Evolutionary conservation across 1,140 invertebrate species (phyloP).

Genomic region (Neotoxoptera formosana): DNA sequence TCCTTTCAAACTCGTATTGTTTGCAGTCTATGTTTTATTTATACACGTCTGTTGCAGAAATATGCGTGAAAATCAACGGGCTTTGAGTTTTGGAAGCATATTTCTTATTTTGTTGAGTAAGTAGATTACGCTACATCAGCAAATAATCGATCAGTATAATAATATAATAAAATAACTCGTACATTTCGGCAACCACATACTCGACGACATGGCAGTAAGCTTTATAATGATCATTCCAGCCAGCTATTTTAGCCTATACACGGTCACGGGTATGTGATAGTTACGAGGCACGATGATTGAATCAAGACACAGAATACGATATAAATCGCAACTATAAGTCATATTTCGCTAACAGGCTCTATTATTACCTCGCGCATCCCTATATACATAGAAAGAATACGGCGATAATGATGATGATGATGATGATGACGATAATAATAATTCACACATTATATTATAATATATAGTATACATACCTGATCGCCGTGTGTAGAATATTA

Average conservation of each 20-base stretch:
- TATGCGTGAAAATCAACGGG: not conserved
- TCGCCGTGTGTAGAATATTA: not conserved
- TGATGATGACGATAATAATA: not conserved
- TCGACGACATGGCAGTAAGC: too few species aligned
- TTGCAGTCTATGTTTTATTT: not conserved
- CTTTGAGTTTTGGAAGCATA: not conserved
- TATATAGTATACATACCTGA: not conserved
- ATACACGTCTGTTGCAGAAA: not conserved
- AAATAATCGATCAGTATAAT: not conserved
- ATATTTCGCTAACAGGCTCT: too few species aligned
- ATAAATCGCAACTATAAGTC: too few species aligned
- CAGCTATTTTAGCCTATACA: too few species aligned
- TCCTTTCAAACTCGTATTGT: not conserved
- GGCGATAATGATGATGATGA: not conserved
- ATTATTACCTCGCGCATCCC: not conserved
- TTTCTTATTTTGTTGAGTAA: not conserved
- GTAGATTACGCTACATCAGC: not conserved
- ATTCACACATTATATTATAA: not conserved
- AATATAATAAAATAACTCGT: too few species aligned
- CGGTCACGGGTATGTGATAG: too few species aligned
- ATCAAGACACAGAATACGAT: too few species aligned
- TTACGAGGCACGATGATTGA: too few species aligned
- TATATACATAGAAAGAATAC: too few species aligned
- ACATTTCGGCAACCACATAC: too few species aligned
- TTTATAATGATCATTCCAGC: too few species aligned